Conservation (phyloP, 2,888 invertebrate genomes). For the Steromphala cineraria region DNA sequence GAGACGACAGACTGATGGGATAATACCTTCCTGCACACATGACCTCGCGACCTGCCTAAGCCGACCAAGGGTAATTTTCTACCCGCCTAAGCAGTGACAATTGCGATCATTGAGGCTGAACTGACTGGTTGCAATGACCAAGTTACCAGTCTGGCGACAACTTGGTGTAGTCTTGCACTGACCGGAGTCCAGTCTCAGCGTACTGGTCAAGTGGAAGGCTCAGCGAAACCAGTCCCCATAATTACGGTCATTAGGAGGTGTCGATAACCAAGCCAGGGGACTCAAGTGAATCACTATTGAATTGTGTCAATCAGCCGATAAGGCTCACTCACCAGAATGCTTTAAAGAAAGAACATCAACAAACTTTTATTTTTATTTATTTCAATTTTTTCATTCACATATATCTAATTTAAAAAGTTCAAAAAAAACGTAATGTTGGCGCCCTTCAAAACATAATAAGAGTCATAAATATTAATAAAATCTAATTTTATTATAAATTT, state of each 20-base stretch:
- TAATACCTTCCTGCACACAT: constrained; percentile 4
- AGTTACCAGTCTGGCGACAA: background rate
- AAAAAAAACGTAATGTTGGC: too few relatives aligned
- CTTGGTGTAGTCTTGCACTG: background rate
- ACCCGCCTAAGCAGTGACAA: background rate
- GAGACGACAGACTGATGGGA: background rate
- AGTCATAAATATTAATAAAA: too few relatives aligned
- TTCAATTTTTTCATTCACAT: too few relatives aligned
- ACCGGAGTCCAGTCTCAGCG: background rate
- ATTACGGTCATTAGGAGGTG: constrained; percentile 7
- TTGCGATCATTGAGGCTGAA: background rate
- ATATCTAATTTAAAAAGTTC: too few relatives aligned
- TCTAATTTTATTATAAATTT: too few relatives aligned
- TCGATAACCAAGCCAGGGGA: background rate
- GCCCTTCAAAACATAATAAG: too few relatives aligned
- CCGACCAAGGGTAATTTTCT: background rate
- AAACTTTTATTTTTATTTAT: too few relatives aligned
- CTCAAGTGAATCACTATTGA: background rate
- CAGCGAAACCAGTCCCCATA: background rate
- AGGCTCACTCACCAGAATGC: too few relatives aligned
- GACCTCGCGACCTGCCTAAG: background rate
- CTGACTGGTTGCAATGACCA: background rate
- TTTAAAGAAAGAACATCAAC: too few relatives aligned
- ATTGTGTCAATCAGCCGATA: background rate
- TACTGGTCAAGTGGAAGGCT: background rate